Conservation (phyloP, 2,888 invertebrate species). For the Pristionchus japonicus region DNA sequence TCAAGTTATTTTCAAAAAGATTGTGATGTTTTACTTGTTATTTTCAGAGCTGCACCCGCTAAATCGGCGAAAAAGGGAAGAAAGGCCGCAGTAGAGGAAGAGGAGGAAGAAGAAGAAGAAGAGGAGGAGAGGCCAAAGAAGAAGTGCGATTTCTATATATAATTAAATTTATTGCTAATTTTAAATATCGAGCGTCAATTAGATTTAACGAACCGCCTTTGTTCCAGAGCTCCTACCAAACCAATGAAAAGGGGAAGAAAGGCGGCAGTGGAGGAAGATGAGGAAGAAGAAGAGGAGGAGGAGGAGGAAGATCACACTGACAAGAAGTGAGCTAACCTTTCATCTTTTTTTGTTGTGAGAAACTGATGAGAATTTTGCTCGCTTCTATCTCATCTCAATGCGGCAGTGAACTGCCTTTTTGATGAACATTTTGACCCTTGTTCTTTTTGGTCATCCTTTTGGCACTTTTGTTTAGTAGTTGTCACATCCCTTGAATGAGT, state of each 20-base stretch:
- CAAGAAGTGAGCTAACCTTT: background rate
- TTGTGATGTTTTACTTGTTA: background rate
- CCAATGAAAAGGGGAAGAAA: background rate
- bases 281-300: background rate
- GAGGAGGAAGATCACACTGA: background rate
- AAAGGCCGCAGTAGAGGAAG: background rate
- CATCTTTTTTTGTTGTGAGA: too few species aligned
- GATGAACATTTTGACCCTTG: too few species aligned
- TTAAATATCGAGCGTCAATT: background rate
- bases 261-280: background rate
- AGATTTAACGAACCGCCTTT: background rate
- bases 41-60: background rate
- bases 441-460: too few species aligned
- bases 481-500: too few species aligned
- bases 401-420: too few species aligned
- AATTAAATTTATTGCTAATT: background rate
- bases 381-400: too few species aligned
- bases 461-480: too few species aligned
- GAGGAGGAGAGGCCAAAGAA: background rate
- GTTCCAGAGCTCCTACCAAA: background rate
- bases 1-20: background rate
- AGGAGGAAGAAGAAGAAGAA: background rate
- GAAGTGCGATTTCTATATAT: background rate
- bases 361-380: too few species aligned
- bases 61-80: background rate